Base-by-base conservation (phyloP, 64 coral and sea anemone species). In the Acropora tenuis region DNA sequence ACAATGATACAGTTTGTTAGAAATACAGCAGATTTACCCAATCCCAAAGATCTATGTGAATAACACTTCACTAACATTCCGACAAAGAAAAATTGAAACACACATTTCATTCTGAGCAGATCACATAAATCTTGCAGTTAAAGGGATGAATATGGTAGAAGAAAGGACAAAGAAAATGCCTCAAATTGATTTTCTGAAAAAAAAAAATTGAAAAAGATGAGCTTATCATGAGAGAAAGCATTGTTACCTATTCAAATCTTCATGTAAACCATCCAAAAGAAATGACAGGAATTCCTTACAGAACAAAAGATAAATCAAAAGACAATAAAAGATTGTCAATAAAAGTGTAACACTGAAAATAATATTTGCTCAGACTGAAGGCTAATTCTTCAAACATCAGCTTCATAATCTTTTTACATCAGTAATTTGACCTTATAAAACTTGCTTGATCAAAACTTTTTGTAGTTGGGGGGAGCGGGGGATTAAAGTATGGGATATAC, bases 251-350 rank as follows among this genome's bases (percentile, higher is more conserved):
- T 99, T 99, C 10, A 99, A 93, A 83, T 99, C 97, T 58, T 99
- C 97, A 63, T 99, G 97, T 48, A 99, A 88, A 55, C 97, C 97
- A 90, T 99, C 97, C 68, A 99, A 86, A 18, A 99, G 90, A 74
- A 99, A 99, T 46, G 97, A 95, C 69, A 99, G 78, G 52, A 99
- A 99, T 69, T 99, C 97, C 97, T 99, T 65, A 3, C 20, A 73
- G 59, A 74, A 86, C 11, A 72, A 85, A 74, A 84, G 45, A n/a
- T 47, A 40, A 8, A 72, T 1, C 77, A 44, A 61, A 60, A 53
- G n/a, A 17, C 50, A 17, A 50, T 5, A 73, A 86, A 8, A 48
- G 19, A 48, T 7, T 41, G 9, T 1, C 2, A n/a, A 30, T 30
- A 30, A 0, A 50, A 7, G 5, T 55, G 5, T 1, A 60, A 61